A percentile compares a stretch with the other conserved stretches of the same genome.
Evolutionary conservation across 2,888 invertebrate species (phyloP).

Genomic region (Labia minor): DNA sequence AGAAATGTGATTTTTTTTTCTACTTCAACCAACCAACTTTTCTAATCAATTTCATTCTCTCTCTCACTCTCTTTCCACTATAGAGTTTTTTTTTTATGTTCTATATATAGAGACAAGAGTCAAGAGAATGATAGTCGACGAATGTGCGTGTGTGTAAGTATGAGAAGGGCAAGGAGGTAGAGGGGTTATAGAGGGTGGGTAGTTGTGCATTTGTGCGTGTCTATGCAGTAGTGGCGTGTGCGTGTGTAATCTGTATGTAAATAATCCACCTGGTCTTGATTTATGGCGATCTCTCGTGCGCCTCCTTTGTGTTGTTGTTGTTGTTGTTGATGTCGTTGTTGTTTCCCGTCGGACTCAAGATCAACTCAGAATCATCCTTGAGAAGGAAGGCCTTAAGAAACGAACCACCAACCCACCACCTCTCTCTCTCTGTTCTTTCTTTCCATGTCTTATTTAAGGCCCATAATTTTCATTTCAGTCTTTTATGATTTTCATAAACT

Average conservation of each 20-base stretch:
- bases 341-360: not conserved
- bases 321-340: not conserved
- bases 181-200: not conserved
- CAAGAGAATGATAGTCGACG: too few relatives aligned
- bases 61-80: not conserved
- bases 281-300: slow-evolving; percentile 13
- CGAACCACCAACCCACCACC: too few relatives aligned
- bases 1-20: too few relatives aligned
- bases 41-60: too few relatives aligned
- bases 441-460: too few relatives aligned
- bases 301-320: not conserved
- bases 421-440: too few relatives aligned
- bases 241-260: slow-evolving; percentile 8
- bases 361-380: not conserved
- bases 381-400: not conserved
- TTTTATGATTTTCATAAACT: too few relatives aligned
- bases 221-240: not conserved
- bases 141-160: not conserved
- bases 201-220: slow-evolving; percentile 8
- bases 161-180: not conserved
- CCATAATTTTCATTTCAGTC: too few relatives aligned
- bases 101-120: not conserved
- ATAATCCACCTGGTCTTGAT: slow-evolving; percentile 5
- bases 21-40: too few relatives aligned
- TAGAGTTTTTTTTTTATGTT: not conserved